These are phyloP conservation scores for Spheniscus humboldti DNA, from an alignment of 2,797 vertebrate genomes.

Conservation along the genomic window DNA sequence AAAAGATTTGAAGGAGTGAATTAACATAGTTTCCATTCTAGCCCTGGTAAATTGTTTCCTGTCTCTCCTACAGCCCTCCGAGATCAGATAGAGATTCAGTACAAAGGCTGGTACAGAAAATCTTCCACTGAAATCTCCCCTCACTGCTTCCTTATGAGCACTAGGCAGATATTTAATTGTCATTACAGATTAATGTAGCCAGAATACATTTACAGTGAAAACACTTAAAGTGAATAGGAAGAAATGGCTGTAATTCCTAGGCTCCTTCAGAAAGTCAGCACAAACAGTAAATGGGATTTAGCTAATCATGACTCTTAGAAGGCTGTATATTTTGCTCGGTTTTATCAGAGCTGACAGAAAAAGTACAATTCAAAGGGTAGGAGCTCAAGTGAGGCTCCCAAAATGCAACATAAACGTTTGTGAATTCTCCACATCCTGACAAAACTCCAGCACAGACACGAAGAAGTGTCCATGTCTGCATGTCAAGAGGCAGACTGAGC, in stretches of 20 bases:
- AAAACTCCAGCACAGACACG: fast-evolving
- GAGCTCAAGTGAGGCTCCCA: not conserved
- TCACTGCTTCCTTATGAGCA: not conserved
- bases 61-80: constrained; percentile 1
- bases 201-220: not conserved
- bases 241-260: not conserved
- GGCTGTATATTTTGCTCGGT: not conserved
- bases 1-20: constrained; percentile 29
- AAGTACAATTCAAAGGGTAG: not conserved
- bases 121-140: constrained; percentile 8
- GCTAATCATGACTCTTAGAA: not conserved
- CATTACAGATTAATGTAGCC: not conserved
- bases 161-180: constrained; percentile 15
- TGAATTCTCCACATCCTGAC: too few species aligned
- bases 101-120: constrained; percentile 38
- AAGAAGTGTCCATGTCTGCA: fast-evolving
- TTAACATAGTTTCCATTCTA: constrained; percentile 43
- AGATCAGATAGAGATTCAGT: constrained; percentile 34
- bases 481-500: fast-evolving
- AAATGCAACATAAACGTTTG: fast-evolving
- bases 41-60: constrained; percentile 26
- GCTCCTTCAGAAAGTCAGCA: not conserved
- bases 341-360: not conserved
- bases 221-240: not conserved
- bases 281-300: not conserved